Conservation (phyloP, 2,113 vertebrate genomes). For the Myocastor coypus region DNA sequence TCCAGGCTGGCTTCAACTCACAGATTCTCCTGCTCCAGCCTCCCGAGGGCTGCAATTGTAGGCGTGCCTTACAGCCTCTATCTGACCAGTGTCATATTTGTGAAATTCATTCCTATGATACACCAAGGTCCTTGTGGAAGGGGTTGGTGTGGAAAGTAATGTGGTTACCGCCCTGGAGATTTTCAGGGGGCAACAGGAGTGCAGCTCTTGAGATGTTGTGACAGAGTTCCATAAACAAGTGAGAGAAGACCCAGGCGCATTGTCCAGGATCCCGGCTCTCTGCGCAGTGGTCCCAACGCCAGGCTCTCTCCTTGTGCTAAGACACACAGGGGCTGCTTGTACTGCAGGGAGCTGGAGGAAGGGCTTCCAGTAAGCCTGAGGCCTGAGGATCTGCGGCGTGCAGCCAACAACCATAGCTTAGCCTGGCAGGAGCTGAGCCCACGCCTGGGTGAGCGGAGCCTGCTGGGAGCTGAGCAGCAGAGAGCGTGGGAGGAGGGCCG, state of each 20-base stretch:
- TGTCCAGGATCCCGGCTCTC: neutral
- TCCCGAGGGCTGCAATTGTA: neutral
- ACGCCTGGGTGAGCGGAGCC: neutral
- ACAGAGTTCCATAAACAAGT: neutral
- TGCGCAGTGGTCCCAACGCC: neutral
- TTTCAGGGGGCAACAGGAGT: neutral
- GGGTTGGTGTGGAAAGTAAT: neutral
- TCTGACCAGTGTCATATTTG: neutral
- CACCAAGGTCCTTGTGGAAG: neutral
- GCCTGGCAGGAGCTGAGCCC: neutral
- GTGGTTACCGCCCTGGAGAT: neutral
- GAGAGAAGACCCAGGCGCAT: fast-evolving
- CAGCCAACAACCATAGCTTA: fast-evolving
- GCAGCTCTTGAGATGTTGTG: neutral
- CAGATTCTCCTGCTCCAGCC: neutral
- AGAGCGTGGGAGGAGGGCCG: neutral
- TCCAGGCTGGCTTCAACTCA: neutral
- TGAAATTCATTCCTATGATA: neutral
- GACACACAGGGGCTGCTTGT: neutral
- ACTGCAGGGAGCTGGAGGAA: neutral
- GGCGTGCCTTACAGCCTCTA: neutral
- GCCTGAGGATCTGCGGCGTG: neutral
- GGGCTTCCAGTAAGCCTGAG: neutral
- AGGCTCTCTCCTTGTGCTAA: neutral
- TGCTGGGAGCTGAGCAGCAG: fast-evolving